Conservation (phyloP, 2,113 vertebrate species). For the Ploceus nigricollis region DNA sequence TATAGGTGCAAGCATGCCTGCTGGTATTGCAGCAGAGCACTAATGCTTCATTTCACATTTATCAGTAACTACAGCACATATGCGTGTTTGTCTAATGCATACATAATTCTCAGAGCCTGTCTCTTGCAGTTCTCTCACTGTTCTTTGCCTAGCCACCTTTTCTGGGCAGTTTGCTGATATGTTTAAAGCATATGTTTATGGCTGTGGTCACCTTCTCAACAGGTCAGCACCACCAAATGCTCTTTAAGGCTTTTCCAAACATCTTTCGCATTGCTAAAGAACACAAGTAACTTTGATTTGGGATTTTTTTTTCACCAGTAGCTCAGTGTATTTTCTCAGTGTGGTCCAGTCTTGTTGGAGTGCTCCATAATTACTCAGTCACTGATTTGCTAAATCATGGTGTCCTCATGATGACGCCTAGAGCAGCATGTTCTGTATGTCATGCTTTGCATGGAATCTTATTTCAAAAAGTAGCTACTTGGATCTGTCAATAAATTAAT, state of each 20-base stretch:
- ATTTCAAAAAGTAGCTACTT: neutral
- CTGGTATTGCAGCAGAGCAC: neutral
- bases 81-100: rapidly evolving
- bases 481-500: neutral
- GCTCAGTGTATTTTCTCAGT: neutral
- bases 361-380: neutral
- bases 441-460: neutral
- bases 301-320: neutral
- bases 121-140: neutral
- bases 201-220: neutral
- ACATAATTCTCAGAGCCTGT: neutral
- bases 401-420: neutral
- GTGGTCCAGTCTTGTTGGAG: neutral
- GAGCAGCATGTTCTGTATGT: neutral
- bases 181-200: too few species aligned
- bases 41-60: neutral
- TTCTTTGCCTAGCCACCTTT: neutral
- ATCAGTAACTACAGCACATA: neutral
- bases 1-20: neutral
- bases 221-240: neutral
- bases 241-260: neutral
- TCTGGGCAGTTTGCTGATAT: neutral
- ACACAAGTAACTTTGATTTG: neutral
- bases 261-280: neutral
- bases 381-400: rapidly evolving